A percentile compares a stretch with the other conserved stretches of the same genome.
Evolutionary conservation across 2,797 vertebrate genomes (phyloP).

Genomic region (Spondyliosoma cantharus): DNA sequence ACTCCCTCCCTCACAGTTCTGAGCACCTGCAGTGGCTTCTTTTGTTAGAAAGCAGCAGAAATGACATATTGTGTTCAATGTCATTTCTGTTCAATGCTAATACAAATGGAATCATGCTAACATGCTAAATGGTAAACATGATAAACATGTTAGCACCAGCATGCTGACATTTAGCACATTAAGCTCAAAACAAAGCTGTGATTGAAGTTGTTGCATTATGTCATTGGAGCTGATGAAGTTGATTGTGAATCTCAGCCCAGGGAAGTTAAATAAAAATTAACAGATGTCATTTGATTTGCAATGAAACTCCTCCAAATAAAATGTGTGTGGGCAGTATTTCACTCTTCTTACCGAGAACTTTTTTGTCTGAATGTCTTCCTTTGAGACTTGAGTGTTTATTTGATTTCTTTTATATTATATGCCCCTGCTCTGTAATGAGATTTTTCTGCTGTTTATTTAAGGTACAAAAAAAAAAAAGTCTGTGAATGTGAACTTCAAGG

Average conservation of each 20-base stretch:
- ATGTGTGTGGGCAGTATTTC: slow-evolving; percentile 57
- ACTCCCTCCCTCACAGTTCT: too few relatives aligned
- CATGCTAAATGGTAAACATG: not conserved
- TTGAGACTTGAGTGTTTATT: slow-evolving; percentile 51
- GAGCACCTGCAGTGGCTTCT: too few relatives aligned
- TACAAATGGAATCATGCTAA: not conserved
- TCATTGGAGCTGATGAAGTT: slow-evolving; percentile 7
- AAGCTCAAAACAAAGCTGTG: not conserved
- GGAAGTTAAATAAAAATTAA: slow-evolving; percentile 37
- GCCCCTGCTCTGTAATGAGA: slow-evolving; percentile 37
- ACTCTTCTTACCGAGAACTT: slow-evolving; percentile 21
- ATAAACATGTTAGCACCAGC: not conserved
- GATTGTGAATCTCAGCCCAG: slow-evolving; percentile 22
- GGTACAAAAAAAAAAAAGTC: slow-evolving; percentile 22
- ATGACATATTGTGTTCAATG: not conserved
- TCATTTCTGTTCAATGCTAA: not conserved
- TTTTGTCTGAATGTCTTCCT: slow-evolving; percentile 47
- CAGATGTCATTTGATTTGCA: slow-evolving; percentile 50
- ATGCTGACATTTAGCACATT: not conserved
- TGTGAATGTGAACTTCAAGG: slow-evolving; percentile 23
- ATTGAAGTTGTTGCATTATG: not conserved
- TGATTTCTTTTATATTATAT: slow-evolving; percentile 45
- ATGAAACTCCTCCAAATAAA: slow-evolving; percentile 57
- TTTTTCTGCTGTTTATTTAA: slow-evolving; percentile 33
- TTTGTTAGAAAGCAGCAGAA: too few relatives aligned